Base-by-base conservation (phyloP, 2,113 vertebrate genomes). In the Benitochromis conjunctus region DNA sequence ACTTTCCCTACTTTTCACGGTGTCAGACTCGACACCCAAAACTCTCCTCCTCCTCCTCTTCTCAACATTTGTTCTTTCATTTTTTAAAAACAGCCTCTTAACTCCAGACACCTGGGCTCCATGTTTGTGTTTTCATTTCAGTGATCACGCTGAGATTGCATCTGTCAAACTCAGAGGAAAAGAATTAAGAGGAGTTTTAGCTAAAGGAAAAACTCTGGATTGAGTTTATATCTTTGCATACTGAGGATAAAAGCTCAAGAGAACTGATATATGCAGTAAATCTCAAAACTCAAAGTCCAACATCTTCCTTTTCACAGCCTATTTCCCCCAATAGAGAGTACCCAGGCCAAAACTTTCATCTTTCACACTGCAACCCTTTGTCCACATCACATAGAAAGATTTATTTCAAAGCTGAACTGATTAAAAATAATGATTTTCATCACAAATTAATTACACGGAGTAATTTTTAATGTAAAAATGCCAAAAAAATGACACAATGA, bases 101-200 rank as follows among this genome's bases (percentile, higher is more conserved):
- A 85, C 58, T 88, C 66, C 6, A 87, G 54, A 90, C 88, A 89
- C 88, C 60, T 84, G 78, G 77, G 84, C 84, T 80, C 62, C 74
- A 12, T 79, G 86, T 85, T 84, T 83, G 78, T 66, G 43, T 88
- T 85, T 89, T 84, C 79, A 64, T 84, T 84, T 82, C 53, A 79
- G 82, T 83, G 76, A 82, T 86, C 83, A 41, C 19, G 55, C 81
- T 90, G 82, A 69, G 85, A 86, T 56, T 83, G 69, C 89, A 87
- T 88, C 90, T 91, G 92, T 90, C 78, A 88, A 88, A 87, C 48
- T 82, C 78, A 79, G 79, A 83, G 57, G 36, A 60, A 48, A 80
- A 19, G 38, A 84, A 80, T 80, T 53, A 81, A 81, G 46, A 74
- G 16, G 31, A 86, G 57, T 51, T 53, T 76, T 53, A n/a, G 26